Evolutionary conservation across 2,888 invertebrate species (phyloP).

Genomic region (Acanthoscelides obtectus): DNA sequence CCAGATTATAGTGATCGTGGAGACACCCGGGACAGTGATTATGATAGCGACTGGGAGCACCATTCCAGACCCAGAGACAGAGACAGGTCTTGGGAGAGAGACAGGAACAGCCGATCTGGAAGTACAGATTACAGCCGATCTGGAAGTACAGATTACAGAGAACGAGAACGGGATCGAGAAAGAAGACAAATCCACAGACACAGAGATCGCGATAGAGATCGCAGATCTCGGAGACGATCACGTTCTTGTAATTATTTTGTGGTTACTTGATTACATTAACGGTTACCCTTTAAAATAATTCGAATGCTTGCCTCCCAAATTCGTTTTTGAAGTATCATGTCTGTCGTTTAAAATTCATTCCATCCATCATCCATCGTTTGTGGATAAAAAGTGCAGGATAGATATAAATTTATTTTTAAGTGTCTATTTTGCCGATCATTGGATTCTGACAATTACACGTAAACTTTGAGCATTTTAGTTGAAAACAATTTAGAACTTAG

Average conservation of each 20-base stretch:
- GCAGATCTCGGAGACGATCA: constrained; percentile 35
- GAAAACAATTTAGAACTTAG: too few relatives aligned
- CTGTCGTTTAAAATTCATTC: too few relatives aligned
- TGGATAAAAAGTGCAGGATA: too few relatives aligned
- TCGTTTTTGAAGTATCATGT: too few relatives aligned
- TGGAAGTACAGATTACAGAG: constrained; percentile 29
- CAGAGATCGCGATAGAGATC: constrained; percentile 36
- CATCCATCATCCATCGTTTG: too few relatives aligned
- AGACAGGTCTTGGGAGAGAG: constrained; percentile 26
- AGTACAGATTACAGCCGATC: constrained; percentile 31
- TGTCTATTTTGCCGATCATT: too few relatives aligned
- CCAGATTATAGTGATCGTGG: constrained; percentile 36
- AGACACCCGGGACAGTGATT: constrained; percentile 39
- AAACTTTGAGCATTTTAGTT: too few relatives aligned
- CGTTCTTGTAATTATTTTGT: neutral
- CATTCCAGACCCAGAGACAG: constrained; percentile 17
- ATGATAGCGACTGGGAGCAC: constrained; percentile 44
- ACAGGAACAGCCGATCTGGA: constrained; percentile 35
- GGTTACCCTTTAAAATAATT: too few relatives aligned
- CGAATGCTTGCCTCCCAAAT: too few relatives aligned
- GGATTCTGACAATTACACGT: too few relatives aligned
- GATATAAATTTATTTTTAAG: too few relatives aligned
- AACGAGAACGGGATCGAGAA: constrained; percentile 33
- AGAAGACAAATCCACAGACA: constrained; percentile 29
- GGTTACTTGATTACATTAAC: too few relatives aligned